Conservation (phyloP, 2,113 vertebrate genomes). For the Pandion haliaetus region DNA sequence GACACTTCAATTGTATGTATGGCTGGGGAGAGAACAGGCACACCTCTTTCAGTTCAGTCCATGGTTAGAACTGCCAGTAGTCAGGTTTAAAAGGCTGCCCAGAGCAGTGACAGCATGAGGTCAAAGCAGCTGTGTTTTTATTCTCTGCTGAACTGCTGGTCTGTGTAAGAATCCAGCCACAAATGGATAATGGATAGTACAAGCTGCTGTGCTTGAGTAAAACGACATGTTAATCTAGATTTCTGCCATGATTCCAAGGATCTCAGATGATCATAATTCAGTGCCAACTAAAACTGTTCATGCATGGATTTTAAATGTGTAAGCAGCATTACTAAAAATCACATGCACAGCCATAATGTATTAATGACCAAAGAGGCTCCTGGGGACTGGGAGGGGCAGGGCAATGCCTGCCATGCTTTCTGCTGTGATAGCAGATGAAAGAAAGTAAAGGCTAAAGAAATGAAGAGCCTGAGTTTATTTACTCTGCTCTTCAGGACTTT, state of each 20-base stretch:
- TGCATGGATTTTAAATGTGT: not conserved
- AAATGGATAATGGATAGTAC: not conserved
- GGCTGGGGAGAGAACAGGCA: not conserved
- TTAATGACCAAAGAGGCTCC: not conserved
- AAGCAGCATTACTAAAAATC: not conserved
- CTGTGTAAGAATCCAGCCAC: not conserved
- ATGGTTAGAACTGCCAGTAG: not conserved
- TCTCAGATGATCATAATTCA: slow-evolving; percentile 1
- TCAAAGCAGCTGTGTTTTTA: not conserved
- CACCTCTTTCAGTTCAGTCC: not conserved
- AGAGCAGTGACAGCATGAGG: not conserved
- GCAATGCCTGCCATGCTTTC: not conserved
- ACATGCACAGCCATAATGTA: not conserved
- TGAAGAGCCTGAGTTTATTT: not conserved
- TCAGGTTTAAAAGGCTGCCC: not conserved
- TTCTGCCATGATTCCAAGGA: not conserved
- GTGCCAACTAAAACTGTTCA: not conserved
- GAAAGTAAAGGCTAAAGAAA: not conserved
- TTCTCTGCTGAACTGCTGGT: not conserved
- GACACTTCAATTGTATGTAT: not conserved
- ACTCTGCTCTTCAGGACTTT: not conserved
- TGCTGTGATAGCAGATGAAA: not conserved
- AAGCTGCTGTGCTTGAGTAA: not conserved
- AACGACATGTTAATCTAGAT: not conserved
- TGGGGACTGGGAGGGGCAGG: not conserved